Evolutionary conservation across 2,888 invertebrate genomes (phyloP), one percentile per base, ranked within the genome.

Genomic region (Smittia sp.): DNA sequence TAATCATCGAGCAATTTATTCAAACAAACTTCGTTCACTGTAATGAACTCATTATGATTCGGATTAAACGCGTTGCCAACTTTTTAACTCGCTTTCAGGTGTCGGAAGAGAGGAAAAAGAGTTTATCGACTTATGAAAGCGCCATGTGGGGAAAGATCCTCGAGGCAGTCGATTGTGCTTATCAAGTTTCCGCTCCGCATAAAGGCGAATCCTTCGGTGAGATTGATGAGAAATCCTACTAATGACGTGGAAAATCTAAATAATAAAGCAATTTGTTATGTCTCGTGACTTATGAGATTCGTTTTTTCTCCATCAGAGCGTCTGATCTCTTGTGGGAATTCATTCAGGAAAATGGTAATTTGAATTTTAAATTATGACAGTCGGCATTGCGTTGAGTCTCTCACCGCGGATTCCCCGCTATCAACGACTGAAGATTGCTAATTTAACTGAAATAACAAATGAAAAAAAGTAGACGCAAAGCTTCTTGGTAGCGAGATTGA

Each of bases 211-310:
- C 32, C 32, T 9, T 32, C 32, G 4, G 32, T 32, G 32, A 54
- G 69, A 69, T 69, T 69, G 69, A 69, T 69, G 69, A 54, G 54
- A 69, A 18, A 27, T 54, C 22, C 32, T 52, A 69, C 69, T 69
- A 69, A 69, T 69, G 69, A 69, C 69, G 54, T 69, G 69, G 69
- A 69, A 69, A 69, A 69, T 69, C 52, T 52, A 54, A 69, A 69
- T 69, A 69, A 69, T 69, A 69, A 69, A 69, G 69, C 69, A 69
- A 69, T 69, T 69, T 69, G 69, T 69, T 69, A 52, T 46, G 22
- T 67, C 27, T 41, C 22, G 18, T 67, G 67, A 67, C 67, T 67
- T 67, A 67, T 67, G 39, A 41, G 46, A 67, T 52, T 54, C 69
- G 27, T 2, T 15, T 24, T 3, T 27, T 32, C 9, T 9, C 9